Conservation (phyloP, 2,888 invertebrate species). For the Mimumesa dahlbomi region DNA sequence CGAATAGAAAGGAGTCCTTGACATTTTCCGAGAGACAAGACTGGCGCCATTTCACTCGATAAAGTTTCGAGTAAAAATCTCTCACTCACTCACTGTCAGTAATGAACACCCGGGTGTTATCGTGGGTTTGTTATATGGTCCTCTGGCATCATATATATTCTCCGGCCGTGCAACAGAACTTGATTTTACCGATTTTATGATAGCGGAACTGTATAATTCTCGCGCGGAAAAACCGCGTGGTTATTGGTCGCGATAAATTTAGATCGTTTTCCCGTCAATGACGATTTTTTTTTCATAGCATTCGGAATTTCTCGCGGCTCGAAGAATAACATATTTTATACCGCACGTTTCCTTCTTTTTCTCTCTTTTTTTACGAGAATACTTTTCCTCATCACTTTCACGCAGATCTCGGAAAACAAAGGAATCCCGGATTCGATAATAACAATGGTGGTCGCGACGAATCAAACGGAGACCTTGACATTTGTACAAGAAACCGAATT, state of each 20-base stretch:
- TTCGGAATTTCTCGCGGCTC: too few species aligned
- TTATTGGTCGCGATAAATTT: too few species aligned
- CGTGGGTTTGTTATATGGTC: conserved; percentile 15
- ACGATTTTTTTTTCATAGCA: too few species aligned
- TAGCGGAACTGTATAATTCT: not conserved
- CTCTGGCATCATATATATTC: not conserved
- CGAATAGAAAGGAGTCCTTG: conserved; percentile 63
- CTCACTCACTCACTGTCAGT: not conserved
- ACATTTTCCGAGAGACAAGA: conserved; percentile 61
- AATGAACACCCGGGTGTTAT: conserved; percentile 17
- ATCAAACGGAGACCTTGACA: conserved; percentile 56
- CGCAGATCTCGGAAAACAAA: conserved; percentile 2
- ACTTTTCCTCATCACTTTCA: not conserved
- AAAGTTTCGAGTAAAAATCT: conserved; percentile 32
- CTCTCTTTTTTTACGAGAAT: not conserved
- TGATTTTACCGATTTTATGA: conserved; percentile 1
- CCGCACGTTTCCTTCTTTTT: too few species aligned
- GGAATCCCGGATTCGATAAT: too few species aligned
- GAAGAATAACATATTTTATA: too few species aligned
- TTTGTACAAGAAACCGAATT: conserved; percentile 41
- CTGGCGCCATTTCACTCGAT: conserved; percentile 35
- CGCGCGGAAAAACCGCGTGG: too few species aligned
- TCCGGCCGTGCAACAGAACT: not conserved
- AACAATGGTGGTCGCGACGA: not conserved
- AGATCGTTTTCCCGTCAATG: too few species aligned